A percentile compares a stretch with the other conserved stretches of the same genome.
Evolutionary conservation across 2,888 invertebrate genomes (phyloP).

Genomic region (Ferrisia virgata): DNA sequence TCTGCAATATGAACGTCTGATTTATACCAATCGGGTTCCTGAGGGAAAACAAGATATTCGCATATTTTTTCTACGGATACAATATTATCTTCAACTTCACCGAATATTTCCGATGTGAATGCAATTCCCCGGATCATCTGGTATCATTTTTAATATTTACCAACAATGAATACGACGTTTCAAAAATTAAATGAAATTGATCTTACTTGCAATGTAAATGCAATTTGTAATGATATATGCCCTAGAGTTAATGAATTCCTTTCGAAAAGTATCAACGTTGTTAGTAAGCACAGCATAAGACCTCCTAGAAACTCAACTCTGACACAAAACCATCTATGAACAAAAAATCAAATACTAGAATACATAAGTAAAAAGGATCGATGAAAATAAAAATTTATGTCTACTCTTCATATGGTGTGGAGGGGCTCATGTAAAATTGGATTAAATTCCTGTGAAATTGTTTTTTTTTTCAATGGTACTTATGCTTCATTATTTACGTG

Average conservation of each 20-base stretch:
- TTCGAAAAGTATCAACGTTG: constrained; percentile 80
- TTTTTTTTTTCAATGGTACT: background rate
- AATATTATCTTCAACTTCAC: constrained; percentile 95
- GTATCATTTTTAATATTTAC: no score
- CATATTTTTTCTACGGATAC: constrained; percentile 95
- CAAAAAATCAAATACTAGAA: no score
- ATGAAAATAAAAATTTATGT: no score
- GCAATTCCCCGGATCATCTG: background rate
- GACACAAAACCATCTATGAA: constrained; percentile 83
- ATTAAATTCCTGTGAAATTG: no score
- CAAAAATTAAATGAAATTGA: no score
- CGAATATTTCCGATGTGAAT: background rate
- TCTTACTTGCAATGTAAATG: constrained; percentile 74
- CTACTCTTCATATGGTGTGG: no score
- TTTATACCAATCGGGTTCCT: constrained; percentile 52
- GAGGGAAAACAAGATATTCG: constrained; percentile 84
- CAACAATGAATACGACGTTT: no score
- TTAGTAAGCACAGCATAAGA: constrained; percentile 88
- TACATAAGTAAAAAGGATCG: no score
- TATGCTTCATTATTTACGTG: no score
- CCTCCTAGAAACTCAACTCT: constrained; percentile 95
- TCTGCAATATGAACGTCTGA: constrained; percentile 50
- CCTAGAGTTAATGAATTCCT: constrained; percentile 71
- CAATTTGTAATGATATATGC: constrained; percentile 81
- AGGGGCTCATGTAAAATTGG: no score